Evolutionary conservation across 2,888 invertebrate species (phyloP), one percentile per base, ranked within the genome.

Genomic region (Stenotaenia linearis): DNA sequence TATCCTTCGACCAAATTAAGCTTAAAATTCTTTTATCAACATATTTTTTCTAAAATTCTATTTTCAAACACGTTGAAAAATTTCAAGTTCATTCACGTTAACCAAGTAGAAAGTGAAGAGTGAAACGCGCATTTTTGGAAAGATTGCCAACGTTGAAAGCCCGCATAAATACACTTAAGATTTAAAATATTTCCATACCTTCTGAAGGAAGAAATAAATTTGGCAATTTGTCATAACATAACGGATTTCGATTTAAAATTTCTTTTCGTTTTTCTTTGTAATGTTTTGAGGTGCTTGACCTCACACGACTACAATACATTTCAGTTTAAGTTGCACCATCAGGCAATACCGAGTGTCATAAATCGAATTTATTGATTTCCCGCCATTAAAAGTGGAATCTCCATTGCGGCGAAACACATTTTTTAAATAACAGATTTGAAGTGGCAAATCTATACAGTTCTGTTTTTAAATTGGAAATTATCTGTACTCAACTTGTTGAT

Each of bases 11-110:
- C 18, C 18, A 5, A 15, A n/a, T 45, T 45, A 45, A 45, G 3
- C n/a, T 3, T 18, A 0, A 18, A 1, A n/a, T 50, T 50, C 18
- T 50, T 1, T 21, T 18, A 1, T 6, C 6, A 18, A 1, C 18
- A 0, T 50, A 1, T 21, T 15, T 40, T 21, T 56, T 21, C 21
- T 56, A 21, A 56, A 56, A 12, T 69, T 28, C 69, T 69, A 69
- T 69, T 69, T 69, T n/a, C 69, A 69, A 61, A 69, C 69, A 1
- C 28, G 25, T 69, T 69, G 69, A 69, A 23, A 69, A 69, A 69
- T 69, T n/a, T 69, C 69, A 69, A 69, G 69, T 69, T 69, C 69
- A 28, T 69, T 69, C 25, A 69, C 69, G 69, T 69, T 69, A n/a
- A 4, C 56, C 69, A 69, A 69, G 69, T 69, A 12, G 28, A 28